Evolutionary conservation across 2,113 vertebrate species (phyloP).

Genomic region (Oxyura jamaicensis): DNA sequence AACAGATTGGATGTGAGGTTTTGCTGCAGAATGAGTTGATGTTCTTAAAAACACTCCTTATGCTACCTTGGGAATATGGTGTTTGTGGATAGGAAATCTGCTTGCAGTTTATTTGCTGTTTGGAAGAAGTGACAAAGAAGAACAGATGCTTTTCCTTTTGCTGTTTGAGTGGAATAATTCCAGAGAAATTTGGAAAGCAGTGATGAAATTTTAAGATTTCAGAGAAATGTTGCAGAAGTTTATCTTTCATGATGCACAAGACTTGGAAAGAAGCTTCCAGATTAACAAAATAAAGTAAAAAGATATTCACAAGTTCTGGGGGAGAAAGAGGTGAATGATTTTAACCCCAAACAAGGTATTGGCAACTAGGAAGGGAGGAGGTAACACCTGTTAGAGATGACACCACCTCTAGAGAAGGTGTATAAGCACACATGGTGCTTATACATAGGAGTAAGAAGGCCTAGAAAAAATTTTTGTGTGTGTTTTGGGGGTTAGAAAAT

Average conservation of each 20-base stretch:
- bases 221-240: background rate
- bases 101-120: constrained; percentile 42
- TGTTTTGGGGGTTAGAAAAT: background rate
- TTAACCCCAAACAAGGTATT: background rate
- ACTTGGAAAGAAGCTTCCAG: background rate
- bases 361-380: background rate
- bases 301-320: background rate
- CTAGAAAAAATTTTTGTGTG: background rate
- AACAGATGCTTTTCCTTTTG: constrained; percentile 54
- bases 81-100: constrained; percentile 31
- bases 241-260: background rate
- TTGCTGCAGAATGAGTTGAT: background rate
- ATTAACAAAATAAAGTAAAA: background rate
- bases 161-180: constrained; percentile 6
- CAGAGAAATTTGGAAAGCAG: constrained; percentile 5
- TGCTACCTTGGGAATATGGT: constrained; percentile 10
- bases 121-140: constrained; percentile 11
- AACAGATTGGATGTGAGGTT: background rate
- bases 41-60: constrained; percentile 23
- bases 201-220: background rate
- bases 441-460: background rate
- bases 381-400: background rate
- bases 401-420: background rate
- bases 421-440: background rate
- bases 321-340: background rate